Base-by-base conservation (phyloP, 2,888 invertebrate genomes). In the Leucania comma region DNA sequence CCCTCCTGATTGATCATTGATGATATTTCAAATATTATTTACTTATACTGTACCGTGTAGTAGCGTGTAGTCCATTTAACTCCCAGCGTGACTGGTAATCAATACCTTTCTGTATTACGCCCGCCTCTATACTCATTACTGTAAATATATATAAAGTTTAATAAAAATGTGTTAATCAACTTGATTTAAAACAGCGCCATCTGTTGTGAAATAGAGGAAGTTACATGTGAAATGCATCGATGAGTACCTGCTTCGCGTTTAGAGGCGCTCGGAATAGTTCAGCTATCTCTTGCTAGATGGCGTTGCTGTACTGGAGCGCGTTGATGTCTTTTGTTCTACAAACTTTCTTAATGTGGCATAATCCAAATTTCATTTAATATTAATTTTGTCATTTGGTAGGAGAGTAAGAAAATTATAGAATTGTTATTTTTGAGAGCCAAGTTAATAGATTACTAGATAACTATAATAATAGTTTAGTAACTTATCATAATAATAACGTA, bases 321-420 rank as follows among this genome's bases (percentile, higher is more conserved):
- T 94, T 93, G 88, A 92, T 85, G 90, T 94, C 92, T 91, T 92
- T 91, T 90, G 73, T 88, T 88, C 68, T 24, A 48, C 35, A 14
- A 20, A 22, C 14, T 57, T 35, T 32, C 42, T 4, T 22, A 12
- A 2, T 22, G 5, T 14, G 9, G 10, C n/a, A 29, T 14, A 3
- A 2, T 24, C 3, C 1, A 1, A 6, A 68, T n/a, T 42, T 17
- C 0, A 35, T 29, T 68, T 24, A 6, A 42, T 3, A 20, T 29
- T 29, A 3, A 54, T 29, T 17, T 9, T 14, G 20, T 29, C 1
- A 8, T 26, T 53, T 14, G 26, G 14, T 38, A 38, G 38, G 24
- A 6, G 17, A 42, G 3, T 38, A 38, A 3, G 14, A 38, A 38
- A 12, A 38, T 14, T 14, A 38, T 38, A 2, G 38, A 42, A 38